Evolutionary conservation across 2,797 vertebrate species (phyloP), one percentile per base, ranked within the genome.

Genomic region (Arremon aurantiirostris): DNA sequence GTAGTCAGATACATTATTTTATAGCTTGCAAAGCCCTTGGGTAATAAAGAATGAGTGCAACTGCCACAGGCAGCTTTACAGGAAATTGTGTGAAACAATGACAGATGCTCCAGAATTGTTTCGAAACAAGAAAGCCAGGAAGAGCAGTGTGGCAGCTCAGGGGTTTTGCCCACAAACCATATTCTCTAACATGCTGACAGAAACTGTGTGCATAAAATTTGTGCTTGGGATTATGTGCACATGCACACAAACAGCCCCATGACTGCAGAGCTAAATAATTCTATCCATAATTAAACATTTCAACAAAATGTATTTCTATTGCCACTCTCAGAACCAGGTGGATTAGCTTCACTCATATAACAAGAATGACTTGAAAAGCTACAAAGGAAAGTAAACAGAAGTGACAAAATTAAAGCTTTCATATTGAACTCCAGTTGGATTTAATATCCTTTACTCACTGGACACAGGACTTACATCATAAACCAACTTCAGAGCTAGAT

Each of bases 1-100:
- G 97, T 91, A 97, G 97, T 96, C 95, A 96, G 94, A 96, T 87
- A 96, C 75, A 93, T 96, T 96, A 97, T 97, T 97, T 97, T 97
- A 97, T 93, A 96, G 93, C 85, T 90, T 94, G 93, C 95, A 94
- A 97, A 97, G 82, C 97, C 96, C 96, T 11, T 93, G 95, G 95
- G 96, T 97, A 97, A 97, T 97, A 91, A 97, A 93, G 94, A 96
- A 97, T 93, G 90, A 96, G 89, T 52, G 73, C 89, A 95, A 97
- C 89, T 95, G 97, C 96, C 95, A 96, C 83, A 92, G 96, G 97
- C 97, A 96, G 95, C 94, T 96, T 94, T 82, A 83, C 88, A 96
- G 92, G 94, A 96, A 96, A 96, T 86, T 47, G 93, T 93, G 94
- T 86, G 94, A 96, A 97, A 96, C 96, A 96, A 91, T 76, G 95